A percentile compares a stretch with the other conserved stretches of the same genome.
phyloP scores from a whole-genome alignment of 2,113 vertebrate species.

The Pionites leucogaster region DNA sequence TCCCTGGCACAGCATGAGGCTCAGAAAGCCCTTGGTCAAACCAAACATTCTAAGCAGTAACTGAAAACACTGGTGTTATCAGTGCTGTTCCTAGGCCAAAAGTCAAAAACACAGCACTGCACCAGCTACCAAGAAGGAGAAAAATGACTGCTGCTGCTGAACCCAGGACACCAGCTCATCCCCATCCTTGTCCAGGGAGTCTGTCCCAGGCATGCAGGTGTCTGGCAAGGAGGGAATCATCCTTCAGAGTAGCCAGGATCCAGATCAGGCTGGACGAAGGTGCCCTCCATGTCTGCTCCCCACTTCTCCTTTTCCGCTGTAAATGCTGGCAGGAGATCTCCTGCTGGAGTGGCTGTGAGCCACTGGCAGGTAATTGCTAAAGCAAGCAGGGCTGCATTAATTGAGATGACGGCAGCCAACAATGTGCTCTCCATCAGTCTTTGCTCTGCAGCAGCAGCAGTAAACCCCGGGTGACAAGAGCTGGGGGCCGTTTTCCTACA shows the following conservation, averaged over 20 bases:
- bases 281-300: not conserved
- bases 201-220: fast-evolving
- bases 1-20: too few species aligned
- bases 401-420: constrained; percentile 17
- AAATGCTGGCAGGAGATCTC: constrained; percentile 23
- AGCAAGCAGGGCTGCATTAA: constrained; percentile 54
- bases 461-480: not conserved
- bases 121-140: too few species aligned
- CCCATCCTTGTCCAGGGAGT: not conserved
- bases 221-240: not conserved
- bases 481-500: not conserved
- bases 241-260: not conserved
- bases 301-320: not conserved
- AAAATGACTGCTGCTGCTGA: too few species aligned
- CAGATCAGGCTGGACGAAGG: not conserved
- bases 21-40: too few species aligned
- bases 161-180: not conserved
- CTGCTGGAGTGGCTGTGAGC: not conserved
- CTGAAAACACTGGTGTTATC: too few species aligned
- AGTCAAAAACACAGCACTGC: too few species aligned
- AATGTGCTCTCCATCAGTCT: constrained; percentile 13
- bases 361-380: constrained; percentile 54
- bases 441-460: constrained; percentile 8
- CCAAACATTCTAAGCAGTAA: too few species aligned
- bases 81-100: too few species aligned